Evolutionary conservation across 2,888 invertebrate species (phyloP).

Genomic region (Rotaria sp.): DNA sequence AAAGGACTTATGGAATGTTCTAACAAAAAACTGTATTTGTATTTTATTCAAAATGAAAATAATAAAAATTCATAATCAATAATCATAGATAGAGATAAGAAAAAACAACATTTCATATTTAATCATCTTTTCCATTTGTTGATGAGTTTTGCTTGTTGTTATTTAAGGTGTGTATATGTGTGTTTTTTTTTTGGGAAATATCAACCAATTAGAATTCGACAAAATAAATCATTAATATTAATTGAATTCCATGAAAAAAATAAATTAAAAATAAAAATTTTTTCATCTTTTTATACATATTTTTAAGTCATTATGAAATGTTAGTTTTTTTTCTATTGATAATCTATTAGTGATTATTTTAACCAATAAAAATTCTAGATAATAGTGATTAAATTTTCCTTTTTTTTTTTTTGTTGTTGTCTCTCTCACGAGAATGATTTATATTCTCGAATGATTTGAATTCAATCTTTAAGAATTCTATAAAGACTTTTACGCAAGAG

Average conservation of each 20-base stretch:
- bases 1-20: no score
- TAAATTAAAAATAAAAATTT: background rate
- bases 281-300: background rate
- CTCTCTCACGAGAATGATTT: background rate
- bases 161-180: background rate
- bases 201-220: background rate
- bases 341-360: background rate
- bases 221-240: background rate
- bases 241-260: background rate
- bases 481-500: background rate
- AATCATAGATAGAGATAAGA: background rate
- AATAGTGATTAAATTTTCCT: background rate
- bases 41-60: background rate
- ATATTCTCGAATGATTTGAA: background rate
- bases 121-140: background rate
- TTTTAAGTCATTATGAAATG: background rate
- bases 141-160: background rate
- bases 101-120: background rate
- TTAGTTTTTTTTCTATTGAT: background rate
- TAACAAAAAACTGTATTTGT: no score
- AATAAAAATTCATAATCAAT: background rate
- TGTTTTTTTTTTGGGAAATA: background rate
- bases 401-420: background rate
- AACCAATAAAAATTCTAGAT: background rate
- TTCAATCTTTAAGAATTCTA: background rate